These are phyloP conservation scores for Drosophila ambigua DNA, from an alignment of 1,140 invertebrate genomes.

Conservation along the genomic window DNA sequence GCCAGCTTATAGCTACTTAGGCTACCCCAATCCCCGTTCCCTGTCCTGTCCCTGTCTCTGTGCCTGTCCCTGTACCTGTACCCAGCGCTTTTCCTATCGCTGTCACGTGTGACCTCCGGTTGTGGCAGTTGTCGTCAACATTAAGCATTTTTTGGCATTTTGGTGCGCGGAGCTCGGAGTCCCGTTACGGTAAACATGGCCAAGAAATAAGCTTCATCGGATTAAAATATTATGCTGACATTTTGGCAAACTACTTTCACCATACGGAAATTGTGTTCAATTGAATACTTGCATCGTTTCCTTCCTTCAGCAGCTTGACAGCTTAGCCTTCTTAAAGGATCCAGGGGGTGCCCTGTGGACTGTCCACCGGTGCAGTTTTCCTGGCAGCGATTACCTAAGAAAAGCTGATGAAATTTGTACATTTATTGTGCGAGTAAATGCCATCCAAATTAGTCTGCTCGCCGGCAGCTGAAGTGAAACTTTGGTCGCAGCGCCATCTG, in stretches of 20 bases:
- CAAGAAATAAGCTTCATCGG: constrained; percentile 7
- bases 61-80: neutral
- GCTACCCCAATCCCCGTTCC: constrained; percentile 1
- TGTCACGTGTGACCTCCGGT: constrained; percentile 37
- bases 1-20: constrained; percentile 57
- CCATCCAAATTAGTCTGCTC: no score
- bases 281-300: neutral
- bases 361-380: no score
- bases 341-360: no score
- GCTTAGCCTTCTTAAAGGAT: no score
- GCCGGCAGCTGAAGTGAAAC: no score
- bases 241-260: neutral
- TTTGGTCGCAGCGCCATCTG: no score
- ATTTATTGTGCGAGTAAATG: no score
- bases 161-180: constrained; percentile 2
- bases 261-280: no score
- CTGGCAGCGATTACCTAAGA: no score
- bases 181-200: neutral
- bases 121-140: constrained; percentile 7
- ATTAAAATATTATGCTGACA: constrained; percentile 23
- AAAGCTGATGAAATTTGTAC: no score
- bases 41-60: constrained; percentile 24
- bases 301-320: no score
- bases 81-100: neutral
- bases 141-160: constrained; percentile 43